Base-by-base conservation (phyloP, 2,888 invertebrate genomes). In the Cryptocheilus praepositus region DNA sequence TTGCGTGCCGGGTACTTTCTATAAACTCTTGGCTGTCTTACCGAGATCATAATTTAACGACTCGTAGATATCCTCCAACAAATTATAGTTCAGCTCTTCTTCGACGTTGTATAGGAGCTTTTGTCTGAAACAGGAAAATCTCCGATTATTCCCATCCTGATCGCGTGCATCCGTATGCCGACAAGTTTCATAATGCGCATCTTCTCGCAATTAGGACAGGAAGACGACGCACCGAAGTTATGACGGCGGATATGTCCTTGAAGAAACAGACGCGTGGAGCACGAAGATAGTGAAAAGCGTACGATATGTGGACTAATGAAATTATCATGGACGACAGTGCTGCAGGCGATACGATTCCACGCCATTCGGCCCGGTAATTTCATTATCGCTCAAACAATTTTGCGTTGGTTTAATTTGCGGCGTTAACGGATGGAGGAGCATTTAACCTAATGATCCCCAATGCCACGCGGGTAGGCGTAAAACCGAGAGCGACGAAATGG, bases 1-100 rank as follows among this genome's bases (percentile, higher is more conserved):
- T 5, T 8, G 5, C 16, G 49, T 1, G 19, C 18, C 5, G 49
- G 1, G 19, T 5, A 15, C 45, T 11, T 13, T 36, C 5, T 61
- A 36, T 36, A 36, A 36, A 36, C 36, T 36, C 36, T 36, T 36
- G 36, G 11, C 36, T 36, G 44, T 59, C 89, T 92, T 90, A 93
- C 93, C 92, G 89, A 91, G 91, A 76, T 93, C 92, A 69, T 91
- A 91, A 73, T 91, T 90, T 46, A 93, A 90, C 28, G 92, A 91
- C 82, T 94, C 94, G 84, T 93, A 93, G 86, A 94, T 92, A 89
- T 94, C 94, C 89, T 94, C 93, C 83, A 94, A 90, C 85, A 94
- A 93, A 80, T 93, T 93, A 85, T 94, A 94, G 88, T 94, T 93
- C 81, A 91, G 91, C 86, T 92, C 93, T 63, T 90, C 90, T 73